A percentile compares a stretch with the other conserved stretches of the same genome.
Evolutionary conservation across 2,888 invertebrate genomes (phyloP).

Genomic region (Blastobasis lacticolella): DNA sequence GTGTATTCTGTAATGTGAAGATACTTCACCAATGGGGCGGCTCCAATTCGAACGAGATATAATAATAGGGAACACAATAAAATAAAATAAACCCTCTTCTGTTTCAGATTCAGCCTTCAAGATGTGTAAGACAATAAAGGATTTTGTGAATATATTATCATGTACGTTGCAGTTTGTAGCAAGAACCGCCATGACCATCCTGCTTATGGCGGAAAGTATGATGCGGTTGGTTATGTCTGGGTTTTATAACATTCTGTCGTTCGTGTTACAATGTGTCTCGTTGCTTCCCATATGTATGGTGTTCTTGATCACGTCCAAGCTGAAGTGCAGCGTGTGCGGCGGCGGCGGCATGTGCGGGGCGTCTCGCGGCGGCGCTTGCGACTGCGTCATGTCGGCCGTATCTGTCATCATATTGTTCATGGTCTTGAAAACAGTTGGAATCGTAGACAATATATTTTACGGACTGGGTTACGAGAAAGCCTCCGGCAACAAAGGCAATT

Average conservation of each 20-base stretch:
- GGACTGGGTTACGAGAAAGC: slow-evolving; percentile 34
- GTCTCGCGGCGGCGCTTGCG: slow-evolving; percentile 45
- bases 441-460: slow-evolving; percentile 49
- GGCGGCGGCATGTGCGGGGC: slow-evolving; percentile 43
- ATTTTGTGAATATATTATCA: too few relatives aligned
- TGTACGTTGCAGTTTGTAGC: too few relatives aligned
- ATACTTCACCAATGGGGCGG: too few relatives aligned
- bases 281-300: slow-evolving; percentile 32
- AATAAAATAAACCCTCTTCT: too few relatives aligned
- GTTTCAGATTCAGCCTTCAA: too few relatives aligned
- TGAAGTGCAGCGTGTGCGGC: slow-evolving; percentile 29
- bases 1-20: too few relatives aligned
- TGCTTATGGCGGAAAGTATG: slow-evolving; percentile 32
- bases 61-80: too few relatives aligned
- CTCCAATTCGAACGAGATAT: too few relatives aligned
- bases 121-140: too few relatives aligned
- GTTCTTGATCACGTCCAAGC: slow-evolving; percentile 26
- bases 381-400: slow-evolving; percentile 46
- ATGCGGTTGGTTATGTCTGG: slow-evolving; percentile 29
- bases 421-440: slow-evolving; percentile 47
- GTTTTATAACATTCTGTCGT: slow-evolving; percentile 29
- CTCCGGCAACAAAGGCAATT: too few relatives aligned
- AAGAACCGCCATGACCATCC: slow-evolving; percentile 17
- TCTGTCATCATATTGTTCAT: slow-evolving; percentile 43
- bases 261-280: slow-evolving; percentile 27